Evolutionary conservation across 2,797 vertebrate species (phyloP).

Genomic region (Buceros bicornis): DNA sequence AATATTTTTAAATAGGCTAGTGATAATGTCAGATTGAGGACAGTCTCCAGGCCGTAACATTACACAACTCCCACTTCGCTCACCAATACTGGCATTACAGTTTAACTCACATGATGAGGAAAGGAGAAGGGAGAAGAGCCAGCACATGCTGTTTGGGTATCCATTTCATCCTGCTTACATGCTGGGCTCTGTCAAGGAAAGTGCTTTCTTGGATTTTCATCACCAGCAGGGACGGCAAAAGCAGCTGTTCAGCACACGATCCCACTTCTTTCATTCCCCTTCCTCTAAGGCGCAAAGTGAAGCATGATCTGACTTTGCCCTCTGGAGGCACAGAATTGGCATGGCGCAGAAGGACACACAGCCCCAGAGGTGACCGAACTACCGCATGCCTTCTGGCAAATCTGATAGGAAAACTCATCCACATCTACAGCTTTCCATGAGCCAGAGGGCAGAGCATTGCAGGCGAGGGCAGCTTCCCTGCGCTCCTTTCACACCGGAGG

Average conservation of each 20-base stretch:
- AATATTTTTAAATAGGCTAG: not conserved
- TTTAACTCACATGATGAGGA: not conserved
- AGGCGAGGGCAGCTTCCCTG: rapidly evolving
- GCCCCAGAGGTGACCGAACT: not conserved
- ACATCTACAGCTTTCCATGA: not conserved
- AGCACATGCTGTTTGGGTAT: not conserved
- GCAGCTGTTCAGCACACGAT: not conserved
- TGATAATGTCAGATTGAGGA: not conserved
- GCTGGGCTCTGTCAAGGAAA: not conserved
- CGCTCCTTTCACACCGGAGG: rapidly evolving
- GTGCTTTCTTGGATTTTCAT: not conserved
- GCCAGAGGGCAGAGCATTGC: not conserved
- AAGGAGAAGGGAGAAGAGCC: not conserved
- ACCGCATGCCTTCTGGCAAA: not conserved
- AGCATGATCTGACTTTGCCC: constrained; percentile 71
- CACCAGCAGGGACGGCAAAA: not conserved
- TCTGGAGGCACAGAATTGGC: constrained; percentile 62
- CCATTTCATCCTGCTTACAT: not conserved
- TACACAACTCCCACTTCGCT: not conserved
- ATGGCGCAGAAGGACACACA: not conserved
- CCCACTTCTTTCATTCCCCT: not conserved
- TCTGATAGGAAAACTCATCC: not conserved
- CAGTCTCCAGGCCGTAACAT: not conserved
- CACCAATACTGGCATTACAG: not conserved
- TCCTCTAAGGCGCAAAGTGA: not conserved